Evolutionary conservation across 2,888 invertebrate genomes (phyloP), one percentile per base, ranked within the genome.

Genomic region (Chalcis sispes): DNA sequence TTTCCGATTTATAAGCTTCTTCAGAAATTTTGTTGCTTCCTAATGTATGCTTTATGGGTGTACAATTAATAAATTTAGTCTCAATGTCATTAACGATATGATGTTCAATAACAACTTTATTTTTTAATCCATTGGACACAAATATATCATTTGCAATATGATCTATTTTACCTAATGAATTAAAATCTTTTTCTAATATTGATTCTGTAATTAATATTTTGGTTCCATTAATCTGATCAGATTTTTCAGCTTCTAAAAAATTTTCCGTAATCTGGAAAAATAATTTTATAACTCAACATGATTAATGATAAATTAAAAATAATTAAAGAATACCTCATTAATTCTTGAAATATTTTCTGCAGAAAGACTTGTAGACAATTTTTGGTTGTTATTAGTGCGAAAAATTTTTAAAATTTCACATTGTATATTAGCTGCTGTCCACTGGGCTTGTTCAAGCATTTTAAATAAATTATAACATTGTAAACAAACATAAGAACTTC

Each of bases 381-480:
- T 80, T 27, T 46, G 71, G 20, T 65, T 80, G 8, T 74, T 75
- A 2, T 77, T 78, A 20, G 75, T 78, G 20, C 76, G 64, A 66
- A 84, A 85, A 36, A 82, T 78, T 54, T 83, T 83, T 0, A 85
- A 78, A 72, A 87, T 86, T 74, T 86, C 85, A 58, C 79, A 77
- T 50, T 78, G 80, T 36, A 84, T 82, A 64, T 81, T 85, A 7
- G 80, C 65, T 13, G 81, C 84, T 4, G 82, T 84, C 78, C 82
- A 82, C 42, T 85, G 84, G 1, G 86, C 85, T 72, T 86, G 83
- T 64, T 87, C 85, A 25, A 86, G 79, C 77, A 83, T 82, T 77
- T 81, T 80, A 56, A 86, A 86, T 10, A 85, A 78, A 74, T 83
- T 82, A 58, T 83, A 84, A 67, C 86, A 87, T 78, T 79, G 79